Evolutionary conservation across 2,888 invertebrate species (phyloP).

Genomic region (Netelia virgata): DNA sequence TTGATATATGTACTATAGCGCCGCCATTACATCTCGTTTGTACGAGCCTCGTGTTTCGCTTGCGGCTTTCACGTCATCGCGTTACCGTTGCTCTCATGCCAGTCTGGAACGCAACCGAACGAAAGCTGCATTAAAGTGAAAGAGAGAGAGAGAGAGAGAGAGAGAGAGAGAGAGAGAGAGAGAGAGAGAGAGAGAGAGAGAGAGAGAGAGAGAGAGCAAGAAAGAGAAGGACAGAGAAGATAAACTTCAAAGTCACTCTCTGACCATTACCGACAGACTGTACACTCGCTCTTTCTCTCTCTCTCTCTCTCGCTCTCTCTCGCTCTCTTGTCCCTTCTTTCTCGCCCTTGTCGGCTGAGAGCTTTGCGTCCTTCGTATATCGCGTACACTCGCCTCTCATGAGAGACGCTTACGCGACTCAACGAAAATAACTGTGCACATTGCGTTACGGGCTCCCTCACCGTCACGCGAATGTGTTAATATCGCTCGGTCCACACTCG

Average conservation of each 20-base stretch:
- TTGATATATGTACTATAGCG: constrained; percentile 17
- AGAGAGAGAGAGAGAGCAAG: constrained; percentile 32
- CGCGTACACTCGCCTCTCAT: constrained; percentile 9
- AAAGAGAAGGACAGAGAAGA: constrained; percentile 18
- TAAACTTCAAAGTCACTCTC: constrained; percentile 66
- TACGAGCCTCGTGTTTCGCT: constrained; percentile 53
- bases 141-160: constrained; percentile 34
- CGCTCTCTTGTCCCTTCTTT: not conserved
- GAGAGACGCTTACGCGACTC: not conserved
- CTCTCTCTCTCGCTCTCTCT: constrained; percentile 26
- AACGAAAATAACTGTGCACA: too few relatives aligned
- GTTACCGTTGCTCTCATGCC: constrained; percentile 55
- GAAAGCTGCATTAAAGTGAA: constrained; percentile 21
- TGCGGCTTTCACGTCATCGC: constrained; percentile 59
- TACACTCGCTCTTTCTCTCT: constrained; percentile 21
- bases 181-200: constrained; percentile 29
- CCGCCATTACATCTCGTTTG: constrained; percentile 59
- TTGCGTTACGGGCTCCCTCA: constrained; percentile 23
- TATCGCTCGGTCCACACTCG: too few relatives aligned
- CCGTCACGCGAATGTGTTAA: not conserved
- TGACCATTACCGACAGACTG: constrained; percentile 63
- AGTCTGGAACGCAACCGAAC: constrained; percentile 34
- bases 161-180: not conserved
- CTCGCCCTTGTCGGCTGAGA: not conserved
- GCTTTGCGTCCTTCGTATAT: not conserved